Conservation (phyloP, 2,113 vertebrate genomes). For the Mola mola region DNA sequence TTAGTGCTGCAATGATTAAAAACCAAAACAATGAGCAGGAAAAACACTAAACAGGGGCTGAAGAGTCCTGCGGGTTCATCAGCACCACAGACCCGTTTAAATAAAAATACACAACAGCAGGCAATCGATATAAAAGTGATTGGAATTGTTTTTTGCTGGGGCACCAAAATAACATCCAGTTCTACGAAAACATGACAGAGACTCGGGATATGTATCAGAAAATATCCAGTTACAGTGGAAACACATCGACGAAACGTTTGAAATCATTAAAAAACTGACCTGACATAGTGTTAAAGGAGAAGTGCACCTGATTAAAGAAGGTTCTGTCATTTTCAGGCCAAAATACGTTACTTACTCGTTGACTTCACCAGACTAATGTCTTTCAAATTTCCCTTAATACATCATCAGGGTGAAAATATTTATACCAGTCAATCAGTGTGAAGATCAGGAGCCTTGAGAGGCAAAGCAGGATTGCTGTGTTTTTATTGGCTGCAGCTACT, state of each 20-base stretch:
- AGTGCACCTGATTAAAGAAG: neutral
- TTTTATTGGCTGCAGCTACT: constrained; percentile 27
- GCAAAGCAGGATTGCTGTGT: neutral
- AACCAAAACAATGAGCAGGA: neutral
- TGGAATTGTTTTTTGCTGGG: constrained; percentile 4
- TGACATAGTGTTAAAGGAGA: too few relatives aligned
- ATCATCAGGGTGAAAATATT: too few relatives aligned
- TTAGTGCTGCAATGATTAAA: too few relatives aligned
- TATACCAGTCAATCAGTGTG: constrained; percentile 38
- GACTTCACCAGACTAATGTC: too few relatives aligned
- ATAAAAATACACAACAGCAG: too few relatives aligned
- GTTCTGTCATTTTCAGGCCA: neutral
- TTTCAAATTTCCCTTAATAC: too few relatives aligned
- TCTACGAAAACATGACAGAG: neutral
- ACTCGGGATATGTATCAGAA: constrained; percentile 5
- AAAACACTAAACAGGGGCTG: too few relatives aligned
- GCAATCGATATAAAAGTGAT: too few relatives aligned
- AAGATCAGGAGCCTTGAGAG: neutral
- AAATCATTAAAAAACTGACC: neutral
- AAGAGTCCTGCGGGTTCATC: too few relatives aligned
- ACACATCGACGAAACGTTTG: constrained; percentile 2
- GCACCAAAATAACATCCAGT: constrained; percentile 7
- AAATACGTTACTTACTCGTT: too few relatives aligned
- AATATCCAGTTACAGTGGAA: constrained; percentile 20
- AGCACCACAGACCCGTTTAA: too few relatives aligned